Evolutionary conservation across 2,888 invertebrate genomes (phyloP).

Genomic region (Sycophila texana): DNA sequence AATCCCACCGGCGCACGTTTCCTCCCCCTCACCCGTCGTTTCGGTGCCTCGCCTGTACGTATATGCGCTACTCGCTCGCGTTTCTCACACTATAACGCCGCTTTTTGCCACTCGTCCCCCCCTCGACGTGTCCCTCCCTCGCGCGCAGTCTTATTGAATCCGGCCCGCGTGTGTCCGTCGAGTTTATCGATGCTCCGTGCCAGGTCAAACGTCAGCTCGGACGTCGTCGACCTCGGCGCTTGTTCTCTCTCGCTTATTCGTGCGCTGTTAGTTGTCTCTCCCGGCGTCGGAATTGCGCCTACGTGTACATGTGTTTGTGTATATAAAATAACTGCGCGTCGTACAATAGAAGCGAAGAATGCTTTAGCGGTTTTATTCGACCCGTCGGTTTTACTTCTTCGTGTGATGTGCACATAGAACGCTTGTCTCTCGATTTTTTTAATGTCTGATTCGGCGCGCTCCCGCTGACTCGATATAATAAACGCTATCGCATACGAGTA

Average conservation of each 20-base stretch:
- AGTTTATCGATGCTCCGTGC: conserved; percentile 47
- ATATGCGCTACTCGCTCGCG: neutral
- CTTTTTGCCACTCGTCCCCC: neutral
- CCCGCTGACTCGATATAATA: no score
- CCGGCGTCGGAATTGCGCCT: neutral
- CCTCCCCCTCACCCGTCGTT: neutral
- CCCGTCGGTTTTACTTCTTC: no score
- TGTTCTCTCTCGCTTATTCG: neutral
- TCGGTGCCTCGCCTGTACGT: no score
- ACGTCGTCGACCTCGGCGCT: neutral
- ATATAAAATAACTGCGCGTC: neutral
- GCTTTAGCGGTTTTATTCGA: no score
- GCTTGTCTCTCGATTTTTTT: no score
- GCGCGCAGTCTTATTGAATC: conserved; percentile 35
- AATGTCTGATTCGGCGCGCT: no score
- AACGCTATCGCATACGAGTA: no score
- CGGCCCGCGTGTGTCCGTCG: conserved; percentile 41
- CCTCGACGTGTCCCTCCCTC: neutral
- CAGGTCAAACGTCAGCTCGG: conserved; percentile 45
- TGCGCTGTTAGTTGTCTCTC: neutral
- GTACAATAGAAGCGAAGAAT: neutral
- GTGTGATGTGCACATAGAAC: no score
- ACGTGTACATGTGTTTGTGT: neutral
- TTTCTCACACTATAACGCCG: neutral
- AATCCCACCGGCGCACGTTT: conserved; percentile 5